Percentiles rank a stretch among this genome's conserved stretches.
Conservation (phyloP, 2,888 invertebrate species). For the Gibbula magus region DNA sequence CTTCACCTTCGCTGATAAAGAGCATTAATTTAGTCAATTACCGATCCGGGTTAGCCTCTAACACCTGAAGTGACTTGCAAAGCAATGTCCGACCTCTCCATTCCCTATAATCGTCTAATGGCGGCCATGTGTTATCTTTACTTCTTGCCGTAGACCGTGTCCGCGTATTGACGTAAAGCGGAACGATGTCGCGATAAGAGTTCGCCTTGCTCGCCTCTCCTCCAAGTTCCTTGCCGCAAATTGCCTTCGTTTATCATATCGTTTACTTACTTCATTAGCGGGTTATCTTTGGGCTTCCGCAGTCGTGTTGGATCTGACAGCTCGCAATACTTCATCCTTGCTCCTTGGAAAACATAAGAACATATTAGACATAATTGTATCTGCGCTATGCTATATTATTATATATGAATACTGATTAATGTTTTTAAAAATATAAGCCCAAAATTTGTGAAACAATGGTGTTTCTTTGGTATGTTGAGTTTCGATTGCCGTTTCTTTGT, state of each 20-base stretch:
- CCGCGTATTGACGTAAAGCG: conserved; percentile 20
- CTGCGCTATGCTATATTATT: too few species aligned
- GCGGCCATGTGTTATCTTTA: conserved; percentile 4
- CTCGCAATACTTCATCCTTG: too few species aligned
- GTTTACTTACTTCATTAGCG: conserved; percentile 7
- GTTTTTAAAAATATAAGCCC: too few species aligned
- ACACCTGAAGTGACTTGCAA: conserved; percentile 4
- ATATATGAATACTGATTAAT: too few species aligned
- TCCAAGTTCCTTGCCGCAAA: neutral
- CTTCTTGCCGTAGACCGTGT: conserved; percentile 9
- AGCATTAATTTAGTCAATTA: conserved; percentile 20
- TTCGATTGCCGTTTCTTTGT: too few species aligned
- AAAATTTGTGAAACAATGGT: too few species aligned
- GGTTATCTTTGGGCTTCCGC: neutral
- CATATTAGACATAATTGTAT: too few species aligned
- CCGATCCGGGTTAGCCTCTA: neutral
- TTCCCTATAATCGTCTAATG: neutral
- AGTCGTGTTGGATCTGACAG: neutral
- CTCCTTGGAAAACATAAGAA: too few species aligned
- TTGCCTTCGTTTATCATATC: conserved; percentile 19
- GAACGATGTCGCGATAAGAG: conserved; percentile 12
- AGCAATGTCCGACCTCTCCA: conserved; percentile 2
- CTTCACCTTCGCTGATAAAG: neutral
- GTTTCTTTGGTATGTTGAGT: too few species aligned
- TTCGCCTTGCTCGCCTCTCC: neutral